Percentiles rank a stretch among this genome's conserved stretches.
Evolutionary conservation across 1,140 invertebrate genomes (phyloP).

Genomic region (Apocrypta bakeri): DNA sequence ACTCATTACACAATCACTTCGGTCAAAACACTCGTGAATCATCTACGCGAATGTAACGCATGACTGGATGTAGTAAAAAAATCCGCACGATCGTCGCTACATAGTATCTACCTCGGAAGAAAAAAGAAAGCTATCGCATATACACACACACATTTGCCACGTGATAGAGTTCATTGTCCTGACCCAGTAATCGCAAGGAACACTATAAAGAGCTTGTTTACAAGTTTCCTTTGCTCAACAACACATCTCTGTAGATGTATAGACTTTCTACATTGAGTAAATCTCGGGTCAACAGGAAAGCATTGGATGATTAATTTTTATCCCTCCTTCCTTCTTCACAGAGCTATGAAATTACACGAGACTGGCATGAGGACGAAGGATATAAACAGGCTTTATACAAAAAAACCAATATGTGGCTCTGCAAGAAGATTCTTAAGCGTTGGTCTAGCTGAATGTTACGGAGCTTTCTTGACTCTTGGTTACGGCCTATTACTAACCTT

Average conservation of each 20-base stretch:
- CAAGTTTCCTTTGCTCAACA: too few species aligned
- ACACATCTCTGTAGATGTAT: too few species aligned
- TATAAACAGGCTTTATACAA: constrained; percentile 76
- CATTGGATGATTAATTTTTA: background rate
- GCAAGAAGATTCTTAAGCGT: constrained; percentile 76
- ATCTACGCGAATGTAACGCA: too few species aligned
- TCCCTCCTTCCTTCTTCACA: constrained; percentile 57
- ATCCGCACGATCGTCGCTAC: too few species aligned
- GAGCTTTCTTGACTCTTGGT: constrained; percentile 62
- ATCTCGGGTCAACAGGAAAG: too few species aligned
- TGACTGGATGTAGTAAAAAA: too few species aligned
- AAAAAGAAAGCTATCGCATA: too few species aligned
- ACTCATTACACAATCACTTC: too few species aligned
- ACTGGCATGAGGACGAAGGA: constrained; percentile 77
- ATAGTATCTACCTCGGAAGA: too few species aligned
- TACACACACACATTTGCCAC: background rate
- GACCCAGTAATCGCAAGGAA: background rate
- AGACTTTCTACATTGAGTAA: too few species aligned
- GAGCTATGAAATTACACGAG: constrained; percentile 77
- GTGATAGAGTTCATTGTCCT: background rate
- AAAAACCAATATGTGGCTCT: constrained; percentile 76
- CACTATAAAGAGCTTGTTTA: too few species aligned
- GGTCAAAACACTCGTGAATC: too few species aligned
- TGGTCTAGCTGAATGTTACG: constrained; percentile 76
- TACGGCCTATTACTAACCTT: constrained; percentile 53